Evolutionary conservation across 2,113 vertebrate genomes (phyloP), one percentile per base, ranked within the genome.

Genomic region (Xiphophorus maculatus): DNA sequence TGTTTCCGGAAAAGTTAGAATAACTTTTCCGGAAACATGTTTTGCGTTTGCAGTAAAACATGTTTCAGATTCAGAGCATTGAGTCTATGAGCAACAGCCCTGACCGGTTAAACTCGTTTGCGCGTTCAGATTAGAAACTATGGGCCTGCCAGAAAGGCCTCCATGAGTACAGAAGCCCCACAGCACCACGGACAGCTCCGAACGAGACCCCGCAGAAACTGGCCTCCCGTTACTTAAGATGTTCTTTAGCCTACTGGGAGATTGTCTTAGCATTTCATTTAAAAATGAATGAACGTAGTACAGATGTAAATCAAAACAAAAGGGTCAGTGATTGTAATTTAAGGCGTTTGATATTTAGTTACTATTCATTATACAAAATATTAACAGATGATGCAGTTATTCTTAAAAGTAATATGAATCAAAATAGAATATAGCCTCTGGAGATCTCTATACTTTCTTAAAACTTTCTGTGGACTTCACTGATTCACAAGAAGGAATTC

Each of bases 181-280:
- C 78, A 93, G 93, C 79, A 93, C 93, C 93, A 85, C 28, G 93
- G 93, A 94, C 88, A 95, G 94, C 89, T 92, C 90, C 84, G 5
- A 42, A 11, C 13, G 13, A 40, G 10, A 14, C 61, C 27, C 30
- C 11, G 63, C 66, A 32, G 13, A 30, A 44, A n/a, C 11, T 35
- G 19, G 25, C 73, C 33, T 74, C 79, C 79, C 54, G 71, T 19
- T 82, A 32, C 29, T 58, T 58, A 58, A 58, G 25, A 58, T n/a
- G 25, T 37, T 11, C 10, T 12, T 37, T 2, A 37, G 35, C 10
- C 12, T 37, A 3, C 10, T 37, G 35, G 35, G 10, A 37, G 35
- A 12, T 3, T 3, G 11, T 10, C 10, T 37, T 37, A 0, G 35
- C 10, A 11, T 37, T 11, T 37, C 35, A 37, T 37, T 33, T 37